Evolutionary conservation across 2,113 vertebrate genomes (phyloP), one percentile per base, ranked within the genome.

Genomic region (Tenrec ecaudatus): DNA sequence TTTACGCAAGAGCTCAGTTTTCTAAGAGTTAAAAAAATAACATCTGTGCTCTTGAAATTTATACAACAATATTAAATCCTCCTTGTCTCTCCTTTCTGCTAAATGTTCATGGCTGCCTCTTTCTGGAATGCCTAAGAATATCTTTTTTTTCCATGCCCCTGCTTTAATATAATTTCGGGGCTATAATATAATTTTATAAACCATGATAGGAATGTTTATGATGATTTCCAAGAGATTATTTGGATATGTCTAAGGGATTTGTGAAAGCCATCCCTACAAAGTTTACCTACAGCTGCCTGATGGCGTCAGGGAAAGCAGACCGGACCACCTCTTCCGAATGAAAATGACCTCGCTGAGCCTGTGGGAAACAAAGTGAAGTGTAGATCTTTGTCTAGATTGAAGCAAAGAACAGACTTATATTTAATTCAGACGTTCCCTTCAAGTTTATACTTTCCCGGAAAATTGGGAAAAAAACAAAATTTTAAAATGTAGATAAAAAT

Each of bases 11-110:
- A 33, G 3, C 1, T 73, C n/a, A 14, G 66, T 29, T 53, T 66
- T 68, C 0, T 57, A 33, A 31, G 36, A 66, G 2, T n/a, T 76
- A 16, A 75, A 86, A 73, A 88, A 43, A 36, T 47, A 7, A 40
- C 6, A 33, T 73, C 80, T 78, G 80, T 17, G 23, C 57, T 82
- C 1, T 29, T 69, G 20, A 91, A 89, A 86, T 85, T 94, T 79
- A 93, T 36, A 53, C 57, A 82, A 62, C 38, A 17, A 62, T 19
- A 82, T 23, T 87, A 62, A 38, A 64, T 91, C 69, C 53, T 27
- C 79, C 3, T n/a, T 31, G 2, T 90, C 6, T 89, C 15, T 57
- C 71, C 20, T 93, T 94, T 33, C 33, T 88, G n/a, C 2, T 88
- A 62, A 78, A 19, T 87, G 36, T 20, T 75, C 15, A 36, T 47